Base-by-base conservation (phyloP, 2,797 vertebrate genomes). In the Iguana delicatissima region DNA sequence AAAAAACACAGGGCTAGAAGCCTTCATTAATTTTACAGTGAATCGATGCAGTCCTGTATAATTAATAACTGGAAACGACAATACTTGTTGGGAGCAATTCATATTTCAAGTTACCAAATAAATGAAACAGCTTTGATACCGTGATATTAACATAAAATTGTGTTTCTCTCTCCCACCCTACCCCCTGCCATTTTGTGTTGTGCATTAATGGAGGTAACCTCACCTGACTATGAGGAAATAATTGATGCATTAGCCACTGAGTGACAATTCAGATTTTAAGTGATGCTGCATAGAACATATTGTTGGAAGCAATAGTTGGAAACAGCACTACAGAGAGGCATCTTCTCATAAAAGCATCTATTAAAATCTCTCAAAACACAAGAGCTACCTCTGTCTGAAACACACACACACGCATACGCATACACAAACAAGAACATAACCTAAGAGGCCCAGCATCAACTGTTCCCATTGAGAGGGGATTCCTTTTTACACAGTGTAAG, bases 51-150 rank as follows among this genome's bases (percentile, higher is more conserved):
- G 42, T 87, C 72, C 26, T 26, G 50, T 46, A 79, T 89, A 92
- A 92, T 93, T 93, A 94, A 92, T 92, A 91, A 87, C 35, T 42
- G 26, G 50, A 52, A 91, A 67, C 38, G 20, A 35, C 72, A 84
- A 87, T 42, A 18, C 26, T 83, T 77, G 72, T 84, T 79, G 73
- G 35, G 29, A 88, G 35, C 85, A 72, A 59, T 72, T 84, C 38
- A 20, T 69, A 57, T 77, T 88, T 42, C 87, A 57, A 32, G 6
- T 74, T 55, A n/a, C 16, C 69, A 59, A 77, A 82, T 57, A 90
- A 87, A 67, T 52, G 46, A 50, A 83, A 77, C 46, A 55, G 67
- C 46, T 83, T 42, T 38, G 62, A 46, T 69, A 87, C 0, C 55
- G 50, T 67, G 59, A 46, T 80, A 42, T 85, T 80, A 57, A 85